A percentile compares a stretch with the other conserved stretches of the same genome.
phyloP scores from a whole-genome alignment of 2,113 vertebrate genomes.

The Taxidea taxus region DNA sequence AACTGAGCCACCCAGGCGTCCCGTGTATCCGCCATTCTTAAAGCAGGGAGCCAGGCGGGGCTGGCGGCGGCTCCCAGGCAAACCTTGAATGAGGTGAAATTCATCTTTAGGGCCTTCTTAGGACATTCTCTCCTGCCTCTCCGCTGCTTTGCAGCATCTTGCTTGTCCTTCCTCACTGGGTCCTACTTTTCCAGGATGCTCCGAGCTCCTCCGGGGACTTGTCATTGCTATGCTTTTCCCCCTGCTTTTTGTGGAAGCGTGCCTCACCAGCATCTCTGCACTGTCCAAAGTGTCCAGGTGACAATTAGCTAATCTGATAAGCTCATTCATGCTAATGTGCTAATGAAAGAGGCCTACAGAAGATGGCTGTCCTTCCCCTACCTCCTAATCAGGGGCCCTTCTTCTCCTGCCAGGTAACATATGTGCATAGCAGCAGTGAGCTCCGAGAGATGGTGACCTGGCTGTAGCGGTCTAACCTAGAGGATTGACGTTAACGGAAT shows the following conservation, averaged over 20 bases:
- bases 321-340: slow-evolving; percentile 77
- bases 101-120: background rate
- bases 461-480: slow-evolving; percentile 61
- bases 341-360: slow-evolving; percentile 75
- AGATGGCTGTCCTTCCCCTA: slow-evolving; percentile 68
- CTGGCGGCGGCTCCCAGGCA: background rate
- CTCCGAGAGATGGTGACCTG: slow-evolving; percentile 59
- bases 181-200: background rate
- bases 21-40: background rate
- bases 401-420: slow-evolving; percentile 76
- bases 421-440: slow-evolving; percentile 72
- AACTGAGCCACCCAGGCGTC: too few species aligned
- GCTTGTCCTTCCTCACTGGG: background rate
- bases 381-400: slow-evolving; percentile 54
- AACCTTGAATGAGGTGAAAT: background rate
- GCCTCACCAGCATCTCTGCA: slow-evolving; percentile 52
- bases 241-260: slow-evolving; percentile 60
- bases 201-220: background rate
- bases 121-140: background rate
- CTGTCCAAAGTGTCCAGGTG: slow-evolving; percentile 77
- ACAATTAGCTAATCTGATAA: slow-evolving; percentile 80
- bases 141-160: background rate
- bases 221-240: background rate
- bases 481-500: slow-evolving; percentile 60
- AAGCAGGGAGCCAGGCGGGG: background rate